A percentile compares a stretch with the other conserved stretches of the same genome.
phyloP scores from a whole-genome alignment of 2,797 vertebrate species.

The Alexandromys oeconomus region DNA sequence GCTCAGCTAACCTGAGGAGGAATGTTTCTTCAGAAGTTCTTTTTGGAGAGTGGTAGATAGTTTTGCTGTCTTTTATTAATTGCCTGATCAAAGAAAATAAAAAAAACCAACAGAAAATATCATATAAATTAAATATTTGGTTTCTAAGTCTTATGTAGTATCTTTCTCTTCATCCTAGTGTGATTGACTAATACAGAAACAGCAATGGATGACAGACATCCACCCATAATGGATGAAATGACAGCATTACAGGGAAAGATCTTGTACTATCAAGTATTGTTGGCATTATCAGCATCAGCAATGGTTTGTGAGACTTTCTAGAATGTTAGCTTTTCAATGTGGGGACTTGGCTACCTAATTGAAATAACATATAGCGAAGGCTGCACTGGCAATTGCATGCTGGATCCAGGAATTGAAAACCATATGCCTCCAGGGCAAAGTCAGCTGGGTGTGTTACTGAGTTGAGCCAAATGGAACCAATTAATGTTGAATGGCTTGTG shows the following conservation, averaged over 20 bases:
- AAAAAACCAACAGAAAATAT: not conserved
- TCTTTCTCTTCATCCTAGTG: not conserved
- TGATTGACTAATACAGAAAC: constrained; percentile 6
- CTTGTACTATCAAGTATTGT: not conserved
- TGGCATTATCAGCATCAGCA: not conserved
- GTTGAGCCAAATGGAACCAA: constrained; percentile 69
- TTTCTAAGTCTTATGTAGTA: not conserved
- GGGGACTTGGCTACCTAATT: constrained; percentile 17
- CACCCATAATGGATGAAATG: not conserved
- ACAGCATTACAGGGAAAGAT: not conserved
- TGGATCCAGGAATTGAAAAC: constrained; percentile 54
- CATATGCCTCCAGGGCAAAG: not conserved
- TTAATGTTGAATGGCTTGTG: constrained; percentile 22
- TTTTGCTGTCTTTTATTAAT: constrained; percentile 51
- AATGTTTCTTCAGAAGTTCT: not conserved
- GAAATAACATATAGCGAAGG: not conserved
- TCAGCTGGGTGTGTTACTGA: not conserved
- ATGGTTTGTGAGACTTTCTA: not conserved
- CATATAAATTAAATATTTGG: not conserved
- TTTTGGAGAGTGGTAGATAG: not conserved
- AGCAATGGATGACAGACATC: not conserved
- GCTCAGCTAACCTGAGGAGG: not conserved
- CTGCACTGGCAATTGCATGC: not conserved
- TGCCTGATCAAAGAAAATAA: not conserved
- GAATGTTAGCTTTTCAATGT: constrained; percentile 42